Percentiles rank a stretch among this genome's conserved stretches.
These are phyloP conservation scores for Phrixothrix hirtus DNA, from an alignment of 2,888 invertebrate species.

Conservation along the genomic window DNA sequence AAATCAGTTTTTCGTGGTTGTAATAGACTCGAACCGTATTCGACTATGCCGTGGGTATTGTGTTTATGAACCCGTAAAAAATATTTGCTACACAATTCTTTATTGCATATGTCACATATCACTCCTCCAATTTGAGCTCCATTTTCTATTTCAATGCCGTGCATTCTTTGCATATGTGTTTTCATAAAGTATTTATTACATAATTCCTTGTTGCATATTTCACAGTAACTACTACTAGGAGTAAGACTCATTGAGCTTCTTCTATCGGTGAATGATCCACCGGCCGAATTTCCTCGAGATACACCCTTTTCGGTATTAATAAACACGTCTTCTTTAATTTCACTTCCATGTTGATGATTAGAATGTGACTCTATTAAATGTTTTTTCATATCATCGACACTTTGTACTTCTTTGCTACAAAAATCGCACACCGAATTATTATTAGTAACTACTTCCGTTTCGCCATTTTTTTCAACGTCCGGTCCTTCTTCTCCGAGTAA, in stretches of 20 bases:
- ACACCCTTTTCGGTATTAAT: conserved; percentile 57
- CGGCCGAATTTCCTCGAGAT: conserved; percentile 40
- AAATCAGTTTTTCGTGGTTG: conserved; percentile 53
- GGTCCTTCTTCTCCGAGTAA: conserved; percentile 56
- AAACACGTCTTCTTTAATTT: conserved; percentile 46
- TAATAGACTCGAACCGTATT: conserved; percentile 66
- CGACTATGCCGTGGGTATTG: conserved; percentile 95
- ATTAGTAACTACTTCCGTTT: conserved; percentile 48
- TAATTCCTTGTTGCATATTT: conserved; percentile 97
- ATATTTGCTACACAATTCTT: conserved; percentile 97
- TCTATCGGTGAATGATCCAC: conserved; percentile 55
- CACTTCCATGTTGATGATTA: conserved; percentile 36
- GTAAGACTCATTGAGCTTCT: conserved; percentile 65
- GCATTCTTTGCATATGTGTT: conserved; percentile 99
- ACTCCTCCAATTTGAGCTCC: conserved; percentile 92
- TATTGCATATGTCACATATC: conserved; percentile 96
- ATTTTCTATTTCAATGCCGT: conserved; percentile 91
- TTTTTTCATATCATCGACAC: conserved; percentile 67
- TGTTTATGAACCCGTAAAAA: conserved; percentile 97
- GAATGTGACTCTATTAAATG: conserved; percentile 73
- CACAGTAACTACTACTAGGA: conserved; percentile 88
- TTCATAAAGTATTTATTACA: conserved; percentile 99
- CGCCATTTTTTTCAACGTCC: conserved; percentile 50
- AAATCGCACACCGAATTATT: conserved; percentile 54
- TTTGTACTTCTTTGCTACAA: conserved; percentile 56